A percentile compares a stretch with the other conserved stretches of the same genome.
Evolutionary conservation across 2,797 vertebrate genomes (phyloP).

Genomic region (Manis crassicaudata): DNA sequence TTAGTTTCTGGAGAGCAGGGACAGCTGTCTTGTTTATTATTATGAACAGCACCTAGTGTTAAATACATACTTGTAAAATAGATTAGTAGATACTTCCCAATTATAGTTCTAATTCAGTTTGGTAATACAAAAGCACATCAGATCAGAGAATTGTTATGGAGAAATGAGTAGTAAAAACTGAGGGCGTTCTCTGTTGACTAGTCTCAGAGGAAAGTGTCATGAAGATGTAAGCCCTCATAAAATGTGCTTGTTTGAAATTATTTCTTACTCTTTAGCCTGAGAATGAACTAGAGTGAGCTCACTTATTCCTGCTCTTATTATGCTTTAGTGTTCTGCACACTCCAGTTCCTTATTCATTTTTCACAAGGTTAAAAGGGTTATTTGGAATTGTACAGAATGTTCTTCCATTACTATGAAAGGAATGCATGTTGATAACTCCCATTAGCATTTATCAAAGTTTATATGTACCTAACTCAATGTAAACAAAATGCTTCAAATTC

Average conservation of each 20-base stretch:
- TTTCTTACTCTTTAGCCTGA: background rate
- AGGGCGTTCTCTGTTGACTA: background rate
- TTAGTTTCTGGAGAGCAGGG: background rate
- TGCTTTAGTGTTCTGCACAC: conserved; percentile 30
- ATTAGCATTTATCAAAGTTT: conserved; percentile 61
- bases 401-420: conserved; percentile 67
- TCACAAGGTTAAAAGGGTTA: conserved; percentile 73
- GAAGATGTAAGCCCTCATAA: background rate
- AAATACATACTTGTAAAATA: background rate
- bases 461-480: conserved; percentile 36
- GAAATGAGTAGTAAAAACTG: background rate
- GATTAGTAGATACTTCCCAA: conserved; percentile 15
- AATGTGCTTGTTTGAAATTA: conserved; percentile 18
- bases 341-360: conserved; percentile 59
- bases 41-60: background rate
- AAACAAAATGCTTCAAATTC: conserved; percentile 70
- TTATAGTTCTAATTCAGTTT: conserved; percentile 37
- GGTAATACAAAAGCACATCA: background rate
- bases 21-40: conserved; percentile 7
- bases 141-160: background rate
- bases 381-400: conserved; percentile 66
- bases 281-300: background rate
- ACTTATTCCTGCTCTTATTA: conserved; percentile 45
- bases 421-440: conserved; percentile 43
- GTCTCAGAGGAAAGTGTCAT: background rate